phyloP scores from a whole-genome alignment of 2,797 vertebrate genomes.

The Champsocephalus esox region DNA sequence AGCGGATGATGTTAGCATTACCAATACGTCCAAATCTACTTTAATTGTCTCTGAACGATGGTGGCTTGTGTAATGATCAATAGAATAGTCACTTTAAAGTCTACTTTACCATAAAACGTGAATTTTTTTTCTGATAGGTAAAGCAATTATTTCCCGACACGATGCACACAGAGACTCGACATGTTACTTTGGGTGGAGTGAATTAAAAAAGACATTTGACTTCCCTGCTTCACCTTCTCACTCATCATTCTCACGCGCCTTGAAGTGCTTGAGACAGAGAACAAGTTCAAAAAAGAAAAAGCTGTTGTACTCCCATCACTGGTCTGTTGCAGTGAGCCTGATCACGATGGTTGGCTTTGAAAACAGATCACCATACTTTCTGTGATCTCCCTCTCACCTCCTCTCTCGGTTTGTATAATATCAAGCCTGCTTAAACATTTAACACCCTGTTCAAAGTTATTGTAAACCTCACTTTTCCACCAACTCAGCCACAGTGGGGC shows the following conservation, averaged over 20 bases:
- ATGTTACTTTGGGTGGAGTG: conserved; percentile 36
- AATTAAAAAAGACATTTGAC: conserved; percentile 52
- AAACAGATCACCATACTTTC: conserved; percentile 35
- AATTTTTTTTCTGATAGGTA: conserved; percentile 28
- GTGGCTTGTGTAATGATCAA: conserved; percentile 47
- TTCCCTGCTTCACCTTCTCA: conserved; percentile 59
- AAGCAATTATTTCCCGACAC: conserved; percentile 17
- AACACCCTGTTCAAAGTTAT: conserved; percentile 72
- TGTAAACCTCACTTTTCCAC: conserved; percentile 74
- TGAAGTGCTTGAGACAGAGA: conserved; percentile 66
- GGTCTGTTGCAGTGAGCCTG: conserved; percentile 37
- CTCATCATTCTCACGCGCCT: conserved; percentile 55
- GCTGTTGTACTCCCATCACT: conserved; percentile 50
- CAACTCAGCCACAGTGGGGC: conserved; percentile 45
- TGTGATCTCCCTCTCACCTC: conserved; percentile 22
- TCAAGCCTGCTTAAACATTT: conserved; percentile 60
- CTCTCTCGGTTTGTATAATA: conserved; percentile 46
- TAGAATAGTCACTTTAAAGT: conserved; percentile 16
- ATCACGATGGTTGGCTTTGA: conserved; percentile 44
- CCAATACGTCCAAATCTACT: neutral
- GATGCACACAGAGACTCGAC: conserved; percentile 34
- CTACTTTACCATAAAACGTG: conserved; percentile 3
- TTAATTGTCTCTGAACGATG: neutral
- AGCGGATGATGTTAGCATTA: neutral
- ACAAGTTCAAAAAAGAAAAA: conserved; percentile 59